Evolutionary conservation across 2,888 invertebrate species (phyloP).

Genomic region (Craniophora ligustri): DNA sequence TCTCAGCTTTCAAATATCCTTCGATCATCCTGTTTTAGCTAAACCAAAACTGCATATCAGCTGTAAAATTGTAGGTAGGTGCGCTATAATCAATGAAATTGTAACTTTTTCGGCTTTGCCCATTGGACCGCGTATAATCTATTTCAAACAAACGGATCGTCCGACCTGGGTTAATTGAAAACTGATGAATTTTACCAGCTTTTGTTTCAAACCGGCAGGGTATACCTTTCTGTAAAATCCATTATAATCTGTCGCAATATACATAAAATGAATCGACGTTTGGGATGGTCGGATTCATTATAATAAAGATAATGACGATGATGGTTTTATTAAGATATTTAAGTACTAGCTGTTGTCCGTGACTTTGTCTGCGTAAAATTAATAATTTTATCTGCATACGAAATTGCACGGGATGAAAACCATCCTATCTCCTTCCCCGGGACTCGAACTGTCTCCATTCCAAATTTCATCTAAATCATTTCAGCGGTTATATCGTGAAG

Average conservation of each 20-base stretch:
- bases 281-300: slow-evolving; percentile 34
- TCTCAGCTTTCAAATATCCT: too few relatives aligned
- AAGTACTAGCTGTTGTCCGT: too few relatives aligned
- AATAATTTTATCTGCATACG: too few relatives aligned
- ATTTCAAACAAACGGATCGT: slow-evolving; percentile 67
- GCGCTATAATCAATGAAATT: slow-evolving; percentile 53
- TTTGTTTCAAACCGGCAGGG: slow-evolving; percentile 47
- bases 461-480: too few relatives aligned
- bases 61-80: slow-evolving; percentile 28
- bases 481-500: too few relatives aligned
- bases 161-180: slow-evolving; percentile 68
- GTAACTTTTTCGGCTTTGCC: slow-evolving; percentile 60
- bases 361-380: too few relatives aligned
- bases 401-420: too few relatives aligned
- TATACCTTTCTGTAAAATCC: slow-evolving; percentile 47
- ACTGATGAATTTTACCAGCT: slow-evolving; percentile 68
- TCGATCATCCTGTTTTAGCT: background rate
- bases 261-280: slow-evolving; percentile 41
- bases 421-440: too few relatives aligned
- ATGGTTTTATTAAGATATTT: too few relatives aligned
- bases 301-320: slow-evolving; percentile 3
- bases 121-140: slow-evolving; percentile 62
- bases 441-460: too few relatives aligned
- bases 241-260: slow-evolving; percentile 50
- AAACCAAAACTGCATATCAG: slow-evolving; percentile 16